Evolutionary conservation across 2,888 invertebrate genomes (phyloP), one percentile per base, ranked within the genome.

Genomic region (Temnothorax unifasciatus): DNA sequence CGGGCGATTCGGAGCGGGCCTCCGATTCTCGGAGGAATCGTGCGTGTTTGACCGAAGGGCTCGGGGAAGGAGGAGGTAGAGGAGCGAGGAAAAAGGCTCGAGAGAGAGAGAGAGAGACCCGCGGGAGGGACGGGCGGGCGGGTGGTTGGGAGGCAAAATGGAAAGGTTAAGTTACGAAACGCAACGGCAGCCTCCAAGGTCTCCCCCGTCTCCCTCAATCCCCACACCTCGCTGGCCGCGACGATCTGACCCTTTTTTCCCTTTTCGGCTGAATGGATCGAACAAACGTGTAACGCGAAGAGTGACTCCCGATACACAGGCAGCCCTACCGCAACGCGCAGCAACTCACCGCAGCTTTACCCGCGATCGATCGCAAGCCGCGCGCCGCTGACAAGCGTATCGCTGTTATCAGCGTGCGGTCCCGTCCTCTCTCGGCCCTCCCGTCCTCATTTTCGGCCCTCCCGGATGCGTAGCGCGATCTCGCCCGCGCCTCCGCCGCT

Each of bases 91-190:
- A 77, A 66, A 63, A 66, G 54, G 15, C n/a, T 11, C 44, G 21
- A 38, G 21, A 34, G 18, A 38, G 38, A n/a, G 69, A 29, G 29
- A 29, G 44, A 29, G 64, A 21, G 44, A 13, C 34, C 34, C 34
- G 75, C 61, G 74, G 52, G 54, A 25, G 44, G 69, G 54, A 52
- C 11, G 21, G 34, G 9, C 15, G 29, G 38, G 21, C 59, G 29
- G 57, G 9, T 3, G 38, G 38, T 34, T 11, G 13, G 18, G 44
- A 34, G 92, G 91, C 91, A 89, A 91, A 91, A 92, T 87, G 90
- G 92, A 93, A 93, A 93, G 93, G 92, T 93, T 92, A 90, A 88
- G 90, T 94, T 93, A 93, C 92, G 92, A 93, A 93, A 93, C 90
- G 90, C 90, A 88, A 86, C 34, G 47, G 77, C 77, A 44, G 85